phyloP scores from a whole-genome alignment of 2,797 vertebrate genomes.

The Sciurus vulgaris region DNA sequence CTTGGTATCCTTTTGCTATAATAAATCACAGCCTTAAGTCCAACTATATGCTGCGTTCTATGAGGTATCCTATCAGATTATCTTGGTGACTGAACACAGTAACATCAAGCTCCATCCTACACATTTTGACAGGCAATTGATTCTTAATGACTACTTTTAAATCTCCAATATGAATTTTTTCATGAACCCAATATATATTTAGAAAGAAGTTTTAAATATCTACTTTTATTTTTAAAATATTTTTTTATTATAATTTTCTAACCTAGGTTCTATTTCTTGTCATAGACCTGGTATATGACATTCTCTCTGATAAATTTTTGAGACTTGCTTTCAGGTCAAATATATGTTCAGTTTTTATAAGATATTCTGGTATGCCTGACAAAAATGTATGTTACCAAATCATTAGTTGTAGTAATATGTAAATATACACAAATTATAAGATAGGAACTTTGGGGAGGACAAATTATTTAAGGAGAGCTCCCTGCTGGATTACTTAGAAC shows the following conservation, averaged over 20 bases:
- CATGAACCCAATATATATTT: slow-evolving; percentile 1
- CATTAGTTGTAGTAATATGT: neutral
- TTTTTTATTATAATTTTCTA: slow-evolving; percentile 56
- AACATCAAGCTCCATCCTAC: neutral
- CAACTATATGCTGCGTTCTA: neutral
- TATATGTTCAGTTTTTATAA: slow-evolving; percentile 16
- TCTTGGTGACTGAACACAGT: neutral
- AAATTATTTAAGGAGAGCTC: neutral
- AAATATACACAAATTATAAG: slow-evolving; percentile 13
- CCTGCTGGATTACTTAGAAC: neutral
- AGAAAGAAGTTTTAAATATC: slow-evolving; percentile 20
- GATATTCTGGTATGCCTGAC: neutral
- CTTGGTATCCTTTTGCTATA: neutral
- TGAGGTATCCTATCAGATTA: neutral
- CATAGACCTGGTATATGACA: neutral
- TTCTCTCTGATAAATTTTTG: neutral
- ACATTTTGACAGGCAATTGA: neutral
- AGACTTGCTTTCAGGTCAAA: neutral
- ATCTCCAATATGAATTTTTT: neutral
- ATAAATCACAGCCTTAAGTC: neutral
- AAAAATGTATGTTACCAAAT: neutral
- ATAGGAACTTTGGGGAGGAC: neutral
- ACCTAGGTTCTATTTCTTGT: neutral
- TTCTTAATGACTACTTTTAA: neutral
- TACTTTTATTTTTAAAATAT: neutral